Conservation (phyloP, 2,113 vertebrate species). For the Heliornis fulica region DNA sequence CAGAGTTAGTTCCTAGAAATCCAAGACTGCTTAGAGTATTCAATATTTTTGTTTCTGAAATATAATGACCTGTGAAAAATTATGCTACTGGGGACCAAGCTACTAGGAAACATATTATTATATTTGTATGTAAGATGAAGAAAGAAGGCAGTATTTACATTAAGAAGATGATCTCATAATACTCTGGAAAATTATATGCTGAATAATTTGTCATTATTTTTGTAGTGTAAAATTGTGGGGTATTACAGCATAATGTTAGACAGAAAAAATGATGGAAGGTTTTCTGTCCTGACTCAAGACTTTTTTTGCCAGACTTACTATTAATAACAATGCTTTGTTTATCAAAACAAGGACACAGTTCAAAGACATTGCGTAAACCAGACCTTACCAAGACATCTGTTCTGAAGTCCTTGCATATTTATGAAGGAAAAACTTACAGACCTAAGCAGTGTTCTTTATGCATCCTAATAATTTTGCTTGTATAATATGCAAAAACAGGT, state of each 20-base stretch:
- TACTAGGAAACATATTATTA: neutral
- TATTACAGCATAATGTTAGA: neutral
- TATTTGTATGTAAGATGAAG: neutral
- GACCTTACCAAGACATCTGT: neutral
- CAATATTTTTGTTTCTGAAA: conserved; percentile 39
- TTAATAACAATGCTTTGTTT: conserved; percentile 8
- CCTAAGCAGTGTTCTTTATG: neutral
- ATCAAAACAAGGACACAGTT: conserved; percentile 19
- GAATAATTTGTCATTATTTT: neutral
- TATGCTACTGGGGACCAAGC: neutral
- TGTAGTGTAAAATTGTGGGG: neutral
- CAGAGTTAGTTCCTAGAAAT: conserved; percentile 45
- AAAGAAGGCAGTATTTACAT: neutral
- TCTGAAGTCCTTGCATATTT: neutral
- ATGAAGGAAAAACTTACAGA: neutral
- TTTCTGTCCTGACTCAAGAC: neutral
- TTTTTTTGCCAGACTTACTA: conserved; percentile 4
- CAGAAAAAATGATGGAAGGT: neutral
- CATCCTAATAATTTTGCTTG: neutral
- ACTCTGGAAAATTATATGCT: neutral
- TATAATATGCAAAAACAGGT: neutral
- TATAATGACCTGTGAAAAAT: conserved; percentile 14
- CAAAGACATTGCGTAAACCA: conserved; percentile 16
- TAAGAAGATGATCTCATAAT: neutral
- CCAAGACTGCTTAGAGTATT: neutral